Evolutionary conservation across 2,888 invertebrate species (phyloP).

Genomic region (Alviniconcha strummeri): DNA sequence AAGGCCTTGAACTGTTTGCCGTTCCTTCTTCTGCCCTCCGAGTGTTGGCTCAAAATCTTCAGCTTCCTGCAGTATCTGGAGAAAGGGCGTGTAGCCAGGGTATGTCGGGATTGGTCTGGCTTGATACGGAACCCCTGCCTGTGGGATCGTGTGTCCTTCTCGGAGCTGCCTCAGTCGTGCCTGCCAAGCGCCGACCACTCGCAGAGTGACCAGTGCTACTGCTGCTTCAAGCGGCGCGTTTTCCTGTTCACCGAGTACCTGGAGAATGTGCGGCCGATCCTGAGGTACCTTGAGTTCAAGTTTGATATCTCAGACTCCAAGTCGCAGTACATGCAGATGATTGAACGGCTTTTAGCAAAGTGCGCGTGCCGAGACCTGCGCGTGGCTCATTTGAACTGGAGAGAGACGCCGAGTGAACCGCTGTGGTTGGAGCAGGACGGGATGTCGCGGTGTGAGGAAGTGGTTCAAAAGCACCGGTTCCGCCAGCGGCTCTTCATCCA

Average conservation of each 20-base stretch:
- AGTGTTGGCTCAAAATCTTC: slow-evolving; percentile 68
- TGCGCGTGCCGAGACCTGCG: slow-evolving; percentile 57
- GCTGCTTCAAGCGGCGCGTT: slow-evolving; percentile 61
- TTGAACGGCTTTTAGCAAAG: slow-evolving; percentile 56
- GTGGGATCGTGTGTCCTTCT: slow-evolving; percentile 66
- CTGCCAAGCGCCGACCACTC: slow-evolving; percentile 52
- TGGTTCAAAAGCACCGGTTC: slow-evolving; percentile 61
- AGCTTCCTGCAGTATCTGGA: slow-evolving; percentile 62
- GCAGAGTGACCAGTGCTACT: slow-evolving; percentile 53
- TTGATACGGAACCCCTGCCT: slow-evolving; percentile 60
- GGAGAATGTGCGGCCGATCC: slow-evolving; percentile 54
- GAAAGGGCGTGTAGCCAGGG: slow-evolving; percentile 61
- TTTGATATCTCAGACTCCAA: slow-evolving; percentile 69
- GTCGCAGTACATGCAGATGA: slow-evolving; percentile 62
- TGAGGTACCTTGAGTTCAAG: slow-evolving; percentile 67
- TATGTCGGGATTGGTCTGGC: slow-evolving; percentile 63
- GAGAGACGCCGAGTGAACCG: slow-evolving; percentile 67
- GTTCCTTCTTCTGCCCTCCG: slow-evolving; percentile 63
- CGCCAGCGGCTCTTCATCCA: slow-evolving; percentile 65
- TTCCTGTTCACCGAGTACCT: slow-evolving; percentile 62
- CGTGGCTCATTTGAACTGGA: slow-evolving; percentile 69
- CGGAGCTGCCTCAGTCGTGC: slow-evolving; percentile 65
- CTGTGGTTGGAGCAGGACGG: slow-evolving; percentile 59
- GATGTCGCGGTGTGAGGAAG: slow-evolving; percentile 56
- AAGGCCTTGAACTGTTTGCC: slow-evolving; percentile 49